phyloP scores from a whole-genome alignment of 2,888 invertebrate species.

The Nipponacmea schrenckii region DNA sequence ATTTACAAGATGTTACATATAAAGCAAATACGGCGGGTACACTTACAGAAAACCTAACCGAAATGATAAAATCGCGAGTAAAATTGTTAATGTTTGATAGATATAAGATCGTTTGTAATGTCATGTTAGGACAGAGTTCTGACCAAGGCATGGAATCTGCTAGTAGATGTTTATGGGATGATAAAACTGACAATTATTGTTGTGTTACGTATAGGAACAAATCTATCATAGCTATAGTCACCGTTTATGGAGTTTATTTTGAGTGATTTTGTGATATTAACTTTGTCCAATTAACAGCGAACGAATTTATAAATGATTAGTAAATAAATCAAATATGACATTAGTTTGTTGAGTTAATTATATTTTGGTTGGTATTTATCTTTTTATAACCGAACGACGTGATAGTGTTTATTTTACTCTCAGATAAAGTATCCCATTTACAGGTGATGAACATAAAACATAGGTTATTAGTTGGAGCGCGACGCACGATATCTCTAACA shows the following conservation, averaged over 20 bases:
- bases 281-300: too few relatives aligned
- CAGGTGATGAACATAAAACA: too few relatives aligned
- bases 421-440: too few relatives aligned
- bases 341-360: too few relatives aligned
- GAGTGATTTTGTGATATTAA: slow-evolving; percentile 32
- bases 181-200: slow-evolving; percentile 54
- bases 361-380: too few relatives aligned
- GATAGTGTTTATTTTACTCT: too few relatives aligned
- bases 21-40: slow-evolving; percentile 39
- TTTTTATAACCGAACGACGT: too few relatives aligned
- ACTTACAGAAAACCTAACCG: slow-evolving; percentile 47
- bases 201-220: slow-evolving; percentile 48
- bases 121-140: slow-evolving; percentile 53
- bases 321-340: too few relatives aligned
- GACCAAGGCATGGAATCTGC: slow-evolving; percentile 54
- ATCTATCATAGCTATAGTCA: slow-evolving; percentile 50
- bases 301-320: too few relatives aligned
- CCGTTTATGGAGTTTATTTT: slow-evolving; percentile 54
- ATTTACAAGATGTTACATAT: slow-evolving; percentile 45
- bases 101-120: slow-evolving; percentile 58
- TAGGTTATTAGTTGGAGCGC: too few relatives aligned
- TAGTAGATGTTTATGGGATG: slow-evolving; percentile 54
- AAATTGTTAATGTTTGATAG: slow-evolving; percentile 51
- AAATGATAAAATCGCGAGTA: slow-evolving; percentile 47
- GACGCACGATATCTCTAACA: too few relatives aligned